These are phyloP conservation scores for Pseudochaenichthys georgianus DNA, from an alignment of 2,797 vertebrate species.

Conservation along the genomic window DNA sequence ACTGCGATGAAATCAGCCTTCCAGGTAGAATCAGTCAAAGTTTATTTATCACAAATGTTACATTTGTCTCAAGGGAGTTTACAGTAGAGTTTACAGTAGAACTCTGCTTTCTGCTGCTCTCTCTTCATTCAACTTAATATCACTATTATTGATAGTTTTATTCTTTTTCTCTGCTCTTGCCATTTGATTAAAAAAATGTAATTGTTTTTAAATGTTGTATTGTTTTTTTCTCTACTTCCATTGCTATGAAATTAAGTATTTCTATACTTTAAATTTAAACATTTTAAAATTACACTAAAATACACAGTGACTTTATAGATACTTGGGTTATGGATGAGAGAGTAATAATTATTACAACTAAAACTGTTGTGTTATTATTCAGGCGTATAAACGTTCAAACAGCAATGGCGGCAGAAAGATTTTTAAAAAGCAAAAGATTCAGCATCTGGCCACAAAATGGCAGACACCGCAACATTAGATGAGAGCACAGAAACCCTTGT, in stretches of 20 bases:
- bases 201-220: neutral
- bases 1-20: conserved; percentile 98
- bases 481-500: no score
- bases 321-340: neutral
- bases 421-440: neutral
- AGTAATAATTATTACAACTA: neutral
- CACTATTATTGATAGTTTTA: neutral
- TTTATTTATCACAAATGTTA: no score
- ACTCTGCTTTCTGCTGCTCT: neutral
- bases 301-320: no score
- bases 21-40: conserved; percentile 84
- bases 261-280: neutral
- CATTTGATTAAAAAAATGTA: neutral
- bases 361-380: neutral
- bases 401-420: neutral
- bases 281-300: neutral
- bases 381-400: neutral
- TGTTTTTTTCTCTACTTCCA: neutral
- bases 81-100: no score
- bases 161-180: neutral
- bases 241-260: neutral
- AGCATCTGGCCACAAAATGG: neutral
- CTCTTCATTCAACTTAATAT: neutral
- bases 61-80: no score
- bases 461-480: neutral